A percentile compares a stretch with the other conserved stretches of the same genome.
Conservation (phyloP, 2,888 invertebrate genomes). For the Leptopterna dolabrata region DNA sequence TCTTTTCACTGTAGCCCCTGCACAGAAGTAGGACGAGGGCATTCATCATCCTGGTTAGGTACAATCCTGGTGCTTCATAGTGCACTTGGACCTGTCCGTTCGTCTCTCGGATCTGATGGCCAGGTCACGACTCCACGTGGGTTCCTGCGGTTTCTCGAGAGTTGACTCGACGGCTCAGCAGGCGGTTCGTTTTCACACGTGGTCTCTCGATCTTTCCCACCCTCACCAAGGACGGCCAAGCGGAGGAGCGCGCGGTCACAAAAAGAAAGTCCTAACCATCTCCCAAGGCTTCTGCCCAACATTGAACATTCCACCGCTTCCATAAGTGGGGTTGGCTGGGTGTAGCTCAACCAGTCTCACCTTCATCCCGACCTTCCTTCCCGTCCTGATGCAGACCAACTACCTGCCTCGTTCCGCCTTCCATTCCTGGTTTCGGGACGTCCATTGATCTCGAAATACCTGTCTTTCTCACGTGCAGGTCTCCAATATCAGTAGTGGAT, state of each 20-base stretch:
- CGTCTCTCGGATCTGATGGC: neutral
- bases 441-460: neutral
- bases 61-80: too few relatives aligned
- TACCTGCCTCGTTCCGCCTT: neutral
- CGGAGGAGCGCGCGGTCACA: neutral
- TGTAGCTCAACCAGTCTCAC: neutral
- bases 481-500: too few relatives aligned
- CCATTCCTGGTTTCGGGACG: neutral
- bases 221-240: neutral
- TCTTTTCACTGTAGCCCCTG: too few relatives aligned
- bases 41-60: too few relatives aligned
- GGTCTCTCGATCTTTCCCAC: neutral
- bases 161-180: neutral
- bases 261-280: neutral
- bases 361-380: neutral
- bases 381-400: neutral
- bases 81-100: too few relatives aligned
- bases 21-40: too few relatives aligned
- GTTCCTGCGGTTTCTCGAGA: neutral
- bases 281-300: neutral
- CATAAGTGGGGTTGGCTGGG: too few relatives aligned
- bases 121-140: neutral
- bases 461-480: neutral
- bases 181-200: neutral
- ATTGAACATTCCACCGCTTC: neutral